Conservation (phyloP, 2,888 invertebrate genomes). For the Parnassius orleans region DNA sequence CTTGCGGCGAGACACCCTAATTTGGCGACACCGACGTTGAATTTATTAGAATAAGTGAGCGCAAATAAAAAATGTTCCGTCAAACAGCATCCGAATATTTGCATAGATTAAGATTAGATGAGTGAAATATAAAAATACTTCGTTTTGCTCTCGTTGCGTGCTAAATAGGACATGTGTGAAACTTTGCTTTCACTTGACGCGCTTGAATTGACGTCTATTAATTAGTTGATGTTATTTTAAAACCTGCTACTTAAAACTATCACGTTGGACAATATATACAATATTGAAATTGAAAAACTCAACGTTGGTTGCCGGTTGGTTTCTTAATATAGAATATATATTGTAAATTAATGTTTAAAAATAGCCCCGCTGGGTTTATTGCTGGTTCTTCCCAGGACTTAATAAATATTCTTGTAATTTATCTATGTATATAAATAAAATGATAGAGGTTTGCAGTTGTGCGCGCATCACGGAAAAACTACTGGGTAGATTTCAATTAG, state of each 20-base stretch:
- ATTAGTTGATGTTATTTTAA: slow-evolving; percentile 51
- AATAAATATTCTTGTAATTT: too few species aligned
- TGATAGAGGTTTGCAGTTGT: too few species aligned
- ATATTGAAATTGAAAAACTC: too few species aligned
- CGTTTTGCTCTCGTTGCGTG: slow-evolving; percentile 40
- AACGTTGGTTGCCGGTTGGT: too few species aligned
- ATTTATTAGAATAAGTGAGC: slow-evolving; percentile 43
- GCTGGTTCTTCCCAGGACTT: too few species aligned
- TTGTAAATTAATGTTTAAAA: too few species aligned
- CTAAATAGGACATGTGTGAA: slow-evolving; percentile 61
- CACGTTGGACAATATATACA: neutral
- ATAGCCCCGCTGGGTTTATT: too few species aligned
- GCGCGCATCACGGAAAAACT: too few species aligned
- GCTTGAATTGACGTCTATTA: slow-evolving; percentile 56
- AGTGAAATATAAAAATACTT: slow-evolving; percentile 44
- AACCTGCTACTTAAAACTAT: neutral
- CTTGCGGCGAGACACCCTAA: slow-evolving; percentile 37
- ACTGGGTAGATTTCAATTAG: too few species aligned
- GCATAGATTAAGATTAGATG: slow-evolving; percentile 31
- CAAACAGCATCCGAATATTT: slow-evolving; percentile 26
- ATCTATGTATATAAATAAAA: too few species aligned
- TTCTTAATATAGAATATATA: too few species aligned
- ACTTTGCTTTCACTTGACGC: slow-evolving; percentile 69
- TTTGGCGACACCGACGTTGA: slow-evolving; percentile 35
- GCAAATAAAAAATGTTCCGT: slow-evolving; percentile 31